Evolutionary conservation across 2,797 vertebrate genomes (phyloP), one percentile per base, ranked within the genome.

Genomic region (Hapalemur alaotrensis): DNA sequence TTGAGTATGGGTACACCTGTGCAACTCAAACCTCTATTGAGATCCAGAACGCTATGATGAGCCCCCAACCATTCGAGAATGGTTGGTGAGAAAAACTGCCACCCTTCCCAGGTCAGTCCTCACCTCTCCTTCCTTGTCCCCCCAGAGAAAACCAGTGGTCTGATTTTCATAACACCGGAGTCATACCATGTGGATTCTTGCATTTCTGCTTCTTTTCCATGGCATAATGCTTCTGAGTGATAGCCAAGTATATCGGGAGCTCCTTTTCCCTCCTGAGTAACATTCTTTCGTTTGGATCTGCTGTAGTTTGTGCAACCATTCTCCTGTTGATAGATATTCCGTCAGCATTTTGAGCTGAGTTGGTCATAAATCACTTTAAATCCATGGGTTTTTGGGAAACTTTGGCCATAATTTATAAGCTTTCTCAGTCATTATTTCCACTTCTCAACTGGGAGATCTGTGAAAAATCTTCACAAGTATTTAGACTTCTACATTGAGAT

Each of bases 401-500:
- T 87, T 18, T 81, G 48, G 5, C 46, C n/a, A 22, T 81, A 28
- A 72, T 30, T 11, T 81, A 30, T 63, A 32, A 20, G 13, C 14
- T 54, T 25, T 80, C 38, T 82, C 46, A 15, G 46, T 38, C 17
- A 18, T 72, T 12, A 28, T 25, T 80, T 46, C 73, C 32, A 43
- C 17, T 48, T 70, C 43, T 57, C 22, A 70, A 28, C 22, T 72
- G 43, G 41, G 6, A 81, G 43, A 59, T 69, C 38, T 81, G 35
- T 59, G 65, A 23, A n/a, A n/a, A 86, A 7, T 2, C 52, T 23
- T 75, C 30, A 20, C 25, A 48, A 72, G 52, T 30, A 32, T 61
- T 86, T 81, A 95, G 50, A 25, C 41, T 81, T 52, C n/a, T 46
- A 6, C 23, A n/a, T 23, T 52, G 69, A 83, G 13, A 82, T n/a